phyloP scores from a whole-genome alignment of 2,888 invertebrate genomes.

The Drosophila vallismaia region DNA sequence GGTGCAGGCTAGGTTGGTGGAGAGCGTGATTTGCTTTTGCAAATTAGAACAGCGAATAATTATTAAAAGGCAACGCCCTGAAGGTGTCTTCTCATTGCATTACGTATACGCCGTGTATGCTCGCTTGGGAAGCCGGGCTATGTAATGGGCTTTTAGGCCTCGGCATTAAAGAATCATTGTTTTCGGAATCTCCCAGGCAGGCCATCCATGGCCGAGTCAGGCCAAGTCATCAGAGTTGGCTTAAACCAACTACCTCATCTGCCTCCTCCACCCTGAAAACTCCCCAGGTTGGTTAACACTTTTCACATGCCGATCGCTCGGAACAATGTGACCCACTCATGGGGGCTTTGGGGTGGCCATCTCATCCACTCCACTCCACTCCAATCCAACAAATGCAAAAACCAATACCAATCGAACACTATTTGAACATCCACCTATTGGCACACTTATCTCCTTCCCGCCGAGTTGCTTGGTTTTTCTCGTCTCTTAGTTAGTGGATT shows the following conservation, averaged over 20 bases:
- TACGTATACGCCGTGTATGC: conserved; percentile 34
- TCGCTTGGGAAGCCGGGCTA: conserved; percentile 25
- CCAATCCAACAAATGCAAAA: background rate
- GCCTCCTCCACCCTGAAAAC: conserved; percentile 7
- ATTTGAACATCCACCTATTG: conserved; percentile 19
- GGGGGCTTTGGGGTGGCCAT: conserved; percentile 3
- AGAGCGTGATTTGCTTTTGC: conserved; percentile 57
- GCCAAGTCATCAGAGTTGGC: conserved; percentile 15
- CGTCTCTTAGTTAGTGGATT: background rate
- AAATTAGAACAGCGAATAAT: conserved; percentile 67
- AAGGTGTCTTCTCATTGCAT: conserved; percentile 22
- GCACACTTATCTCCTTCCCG: background rate
- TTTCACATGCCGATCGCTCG: conserved; percentile 56
- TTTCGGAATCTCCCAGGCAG: conserved; percentile 50
- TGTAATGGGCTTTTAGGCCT: conserved; percentile 43
- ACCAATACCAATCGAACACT: conserved; percentile 22
- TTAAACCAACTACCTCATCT: conserved; percentile 1
- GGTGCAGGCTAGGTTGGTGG: conserved; percentile 20
- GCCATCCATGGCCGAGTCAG: conserved; percentile 46
- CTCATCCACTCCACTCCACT: background rate
- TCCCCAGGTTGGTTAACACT: conserved; percentile 58
- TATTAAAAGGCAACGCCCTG: conserved; percentile 33
- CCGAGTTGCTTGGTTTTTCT: background rate
- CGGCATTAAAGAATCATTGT: conserved; percentile 70
- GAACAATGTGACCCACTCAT: conserved; percentile 51